These are phyloP conservation scores for Macrotus californicus DNA, from an alignment of 2,113 vertebrate genomes.

Conservation along the genomic window DNA sequence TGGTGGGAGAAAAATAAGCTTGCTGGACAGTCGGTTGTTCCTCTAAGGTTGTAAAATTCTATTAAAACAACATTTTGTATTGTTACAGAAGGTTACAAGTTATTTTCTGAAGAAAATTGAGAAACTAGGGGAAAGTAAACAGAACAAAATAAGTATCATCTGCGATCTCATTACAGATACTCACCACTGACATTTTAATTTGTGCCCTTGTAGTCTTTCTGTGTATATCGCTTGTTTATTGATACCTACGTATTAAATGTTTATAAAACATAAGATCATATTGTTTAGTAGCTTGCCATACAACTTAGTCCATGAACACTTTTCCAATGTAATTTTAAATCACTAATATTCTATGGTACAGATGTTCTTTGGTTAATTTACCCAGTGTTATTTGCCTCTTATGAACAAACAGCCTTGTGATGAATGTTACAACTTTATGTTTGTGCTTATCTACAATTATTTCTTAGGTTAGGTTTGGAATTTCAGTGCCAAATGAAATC, in stretches of 20 bases:
- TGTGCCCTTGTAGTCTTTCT: background rate
- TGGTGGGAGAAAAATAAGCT: background rate
- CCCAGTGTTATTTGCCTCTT: background rate
- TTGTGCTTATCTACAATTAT: background rate
- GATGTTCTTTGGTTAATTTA: background rate
- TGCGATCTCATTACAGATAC: background rate
- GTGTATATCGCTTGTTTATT: background rate
- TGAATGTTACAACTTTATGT: background rate
- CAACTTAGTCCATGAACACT: background rate
- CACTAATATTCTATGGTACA: background rate
- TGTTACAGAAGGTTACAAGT: background rate
- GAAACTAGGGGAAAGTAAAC: background rate
- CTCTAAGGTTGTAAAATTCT: background rate
- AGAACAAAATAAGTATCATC: background rate
- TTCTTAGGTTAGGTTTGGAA: conserved; percentile 19
- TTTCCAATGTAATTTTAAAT: conserved; percentile 14
- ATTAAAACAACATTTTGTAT: background rate
- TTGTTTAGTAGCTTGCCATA: background rate
- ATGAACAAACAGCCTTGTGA: background rate
- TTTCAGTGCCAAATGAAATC: background rate
- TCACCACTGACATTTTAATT: background rate
- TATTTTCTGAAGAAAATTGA: conserved; percentile 25
- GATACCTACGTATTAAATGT: background rate
- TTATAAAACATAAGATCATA: background rate
- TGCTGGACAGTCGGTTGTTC: background rate